Evolutionary conservation across 2,888 invertebrate species (phyloP).

Genomic region (Atrina japonica): DNA sequence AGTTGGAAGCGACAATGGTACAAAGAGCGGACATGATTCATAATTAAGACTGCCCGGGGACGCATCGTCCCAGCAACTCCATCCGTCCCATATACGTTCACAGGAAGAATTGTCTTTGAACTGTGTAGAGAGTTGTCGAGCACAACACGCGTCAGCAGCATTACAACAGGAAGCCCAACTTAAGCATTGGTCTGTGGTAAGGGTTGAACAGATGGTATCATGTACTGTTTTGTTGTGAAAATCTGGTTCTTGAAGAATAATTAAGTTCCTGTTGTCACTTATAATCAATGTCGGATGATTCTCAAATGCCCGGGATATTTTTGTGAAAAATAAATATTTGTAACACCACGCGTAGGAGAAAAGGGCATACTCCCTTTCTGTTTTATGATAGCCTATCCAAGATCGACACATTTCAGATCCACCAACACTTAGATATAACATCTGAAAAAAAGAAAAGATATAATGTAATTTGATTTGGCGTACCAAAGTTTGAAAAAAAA

Average conservation of each 20-base stretch:
- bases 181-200: slow-evolving; percentile 57
- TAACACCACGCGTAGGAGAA: no score
- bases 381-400: no score
- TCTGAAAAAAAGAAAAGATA: no score
- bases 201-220: slow-evolving; percentile 54
- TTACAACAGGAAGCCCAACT: slow-evolving; percentile 65
- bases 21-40: slow-evolving; percentile 62
- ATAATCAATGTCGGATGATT: background rate
- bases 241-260: background rate
- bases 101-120: slow-evolving; percentile 52
- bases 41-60: slow-evolving; percentile 47
- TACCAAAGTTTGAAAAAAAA: no score
- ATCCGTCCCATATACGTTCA: slow-evolving; percentile 73
- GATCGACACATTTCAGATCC: no score
- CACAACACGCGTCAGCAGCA: slow-evolving; percentile 61
- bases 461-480: no score
- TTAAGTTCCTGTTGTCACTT: background rate
- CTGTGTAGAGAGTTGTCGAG: slow-evolving; percentile 45
- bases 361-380: no score
- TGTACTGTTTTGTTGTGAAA: slow-evolving; percentile 1
- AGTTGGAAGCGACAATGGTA: slow-evolving; percentile 55
- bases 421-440: no score
- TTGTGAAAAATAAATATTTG: no score
- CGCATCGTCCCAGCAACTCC: slow-evolving; percentile 69
- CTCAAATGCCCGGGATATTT: background rate